Conservation (phyloP, 2,888 invertebrate genomes). For the Macrophya alboannulata region DNA sequence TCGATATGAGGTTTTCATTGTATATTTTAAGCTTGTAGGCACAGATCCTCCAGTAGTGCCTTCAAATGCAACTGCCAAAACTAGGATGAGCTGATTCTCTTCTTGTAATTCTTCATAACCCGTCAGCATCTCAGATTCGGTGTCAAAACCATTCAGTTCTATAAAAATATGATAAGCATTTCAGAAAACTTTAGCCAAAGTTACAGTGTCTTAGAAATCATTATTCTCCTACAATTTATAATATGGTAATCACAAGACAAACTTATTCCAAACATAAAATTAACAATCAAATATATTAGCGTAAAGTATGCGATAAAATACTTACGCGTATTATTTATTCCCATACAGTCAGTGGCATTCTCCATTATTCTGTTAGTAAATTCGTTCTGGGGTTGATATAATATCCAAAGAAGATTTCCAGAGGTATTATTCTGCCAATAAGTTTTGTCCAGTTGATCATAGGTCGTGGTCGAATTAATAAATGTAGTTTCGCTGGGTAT, state of each 20-base stretch:
- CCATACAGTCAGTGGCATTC: slow-evolving; percentile 68
- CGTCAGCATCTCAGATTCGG: slow-evolving; percentile 71
- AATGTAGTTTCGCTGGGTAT: slow-evolving; percentile 64
- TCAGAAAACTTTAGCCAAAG: not conserved
- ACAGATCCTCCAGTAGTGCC: slow-evolving; percentile 57
- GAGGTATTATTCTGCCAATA: not conserved
- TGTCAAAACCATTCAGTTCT: slow-evolving; percentile 64
- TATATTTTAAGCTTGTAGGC: slow-evolving; percentile 35
- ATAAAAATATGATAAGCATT: slow-evolving; percentile 22
- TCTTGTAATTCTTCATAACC: slow-evolving; percentile 67
- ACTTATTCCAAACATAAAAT: not conserved
- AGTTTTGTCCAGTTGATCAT: slow-evolving; percentile 62
- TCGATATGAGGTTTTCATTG: slow-evolving; percentile 65
- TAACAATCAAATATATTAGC: not conserved
- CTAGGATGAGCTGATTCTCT: slow-evolving; percentile 55
- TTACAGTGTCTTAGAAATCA: not conserved
- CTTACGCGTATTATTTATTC: slow-evolving; percentile 67
- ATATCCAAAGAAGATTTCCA: slow-evolving; percentile 57
- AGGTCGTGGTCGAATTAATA: slow-evolving; percentile 67
- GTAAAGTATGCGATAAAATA: not conserved
- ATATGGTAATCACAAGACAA: not conserved
- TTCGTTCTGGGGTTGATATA: slow-evolving; percentile 70
- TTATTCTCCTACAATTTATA: not conserved
- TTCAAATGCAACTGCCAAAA: slow-evolving; percentile 72
- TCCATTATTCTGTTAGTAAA: slow-evolving; percentile 69